Percentiles rank a stretch among this genome's conserved stretches.
Evolutionary conservation across 2,797 vertebrate species (phyloP).

Genomic region (Semotilus atromaculatus): DNA sequence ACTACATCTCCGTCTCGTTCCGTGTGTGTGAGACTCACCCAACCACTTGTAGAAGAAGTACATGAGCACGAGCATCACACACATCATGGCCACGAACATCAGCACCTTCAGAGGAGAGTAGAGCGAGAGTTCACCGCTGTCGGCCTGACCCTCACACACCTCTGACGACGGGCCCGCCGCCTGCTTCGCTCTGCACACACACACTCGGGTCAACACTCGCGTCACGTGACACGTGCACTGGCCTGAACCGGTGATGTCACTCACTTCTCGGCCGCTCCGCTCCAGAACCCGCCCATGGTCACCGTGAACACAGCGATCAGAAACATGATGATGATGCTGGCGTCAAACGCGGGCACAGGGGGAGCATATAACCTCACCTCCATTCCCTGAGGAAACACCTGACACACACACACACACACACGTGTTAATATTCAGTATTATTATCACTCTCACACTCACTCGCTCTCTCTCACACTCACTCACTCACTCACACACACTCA

Average conservation of each 20-base stretch:
- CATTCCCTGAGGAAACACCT: slow-evolving; percentile 82
- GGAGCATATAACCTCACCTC: slow-evolving; percentile 86
- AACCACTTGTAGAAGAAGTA: slow-evolving; percentile 94
- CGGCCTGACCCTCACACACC: slow-evolving; percentile 72
- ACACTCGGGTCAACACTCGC: background rate
- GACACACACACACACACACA: background rate
- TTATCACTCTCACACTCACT: too few relatives aligned
- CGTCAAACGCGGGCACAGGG: slow-evolving; percentile 77
- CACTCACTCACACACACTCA: too few relatives aligned
- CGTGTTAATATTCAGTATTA: too few relatives aligned
- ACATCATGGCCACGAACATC: slow-evolving; percentile 89
- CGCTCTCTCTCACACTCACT: too few relatives aligned
- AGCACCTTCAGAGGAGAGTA: slow-evolving; percentile 89
- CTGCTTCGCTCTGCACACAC: slow-evolving; percentile 77
- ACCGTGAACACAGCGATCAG: slow-evolving; percentile 89
- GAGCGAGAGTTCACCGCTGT: slow-evolving; percentile 83
- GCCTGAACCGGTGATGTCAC: background rate
- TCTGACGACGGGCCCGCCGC: slow-evolving; percentile 59
- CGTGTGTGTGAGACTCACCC: slow-evolving; percentile 76
- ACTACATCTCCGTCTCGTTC: too few relatives aligned
- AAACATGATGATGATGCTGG: slow-evolving; percentile 89
- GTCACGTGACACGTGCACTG: background rate
- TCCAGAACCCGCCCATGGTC: slow-evolving; percentile 91
- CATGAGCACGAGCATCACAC: slow-evolving; percentile 91
- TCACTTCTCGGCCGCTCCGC: slow-evolving; percentile 87